Base-by-base conservation (phyloP, 2,888 invertebrate species). In the Tinea semifulvella region DNA sequence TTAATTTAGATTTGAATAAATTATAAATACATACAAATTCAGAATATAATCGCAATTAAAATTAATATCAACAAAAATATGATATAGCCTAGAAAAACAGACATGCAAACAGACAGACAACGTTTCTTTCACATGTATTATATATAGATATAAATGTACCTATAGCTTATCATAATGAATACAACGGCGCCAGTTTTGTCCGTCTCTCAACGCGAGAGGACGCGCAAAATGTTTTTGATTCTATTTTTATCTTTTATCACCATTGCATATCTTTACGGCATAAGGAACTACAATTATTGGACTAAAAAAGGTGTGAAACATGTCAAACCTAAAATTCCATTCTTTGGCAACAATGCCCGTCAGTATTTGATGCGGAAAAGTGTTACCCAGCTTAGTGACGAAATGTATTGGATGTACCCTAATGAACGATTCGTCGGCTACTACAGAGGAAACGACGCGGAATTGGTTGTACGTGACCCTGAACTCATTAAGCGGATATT, bases 331-430 rank as follows among this genome's bases (percentile, higher is more conserved):
- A 44, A 65, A 2, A 42, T 45, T n/a, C 57, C 63, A 0, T 50
- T 69, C 13, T 56, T 70, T 14, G 72, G 72, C 0, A 69, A 59
- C 3, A 61, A 67, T n/a, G 52, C 54, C 1, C 49, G 47, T 10
- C 56, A 60, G 10, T 65, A 58, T 43, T 47, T 68, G 2, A 46
- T 57, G 46, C 55, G 53, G 36, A 57, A 53, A 43, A 68, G 70
- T 48, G 47, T 62, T 10, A 54, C 64, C 1, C 53, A 69, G 47
- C 48, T 55, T 7, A 46, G 56, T 2, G 58, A 54, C 1, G 66
- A 68, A n/a, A 48, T 54, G 7, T 72, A 71, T 50, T 58, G 60
- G 56, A 63, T 59, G 46, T 69, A 61, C 47, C 70, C 71, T 0
- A 51, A 55, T 0, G 68, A 70, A 47, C 57, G 56, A 20, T 56